Evolutionary conservation across 2,888 invertebrate genomes (phyloP), one percentile per base, ranked within the genome.

Genomic region (Laspeyria flexula): DNA sequence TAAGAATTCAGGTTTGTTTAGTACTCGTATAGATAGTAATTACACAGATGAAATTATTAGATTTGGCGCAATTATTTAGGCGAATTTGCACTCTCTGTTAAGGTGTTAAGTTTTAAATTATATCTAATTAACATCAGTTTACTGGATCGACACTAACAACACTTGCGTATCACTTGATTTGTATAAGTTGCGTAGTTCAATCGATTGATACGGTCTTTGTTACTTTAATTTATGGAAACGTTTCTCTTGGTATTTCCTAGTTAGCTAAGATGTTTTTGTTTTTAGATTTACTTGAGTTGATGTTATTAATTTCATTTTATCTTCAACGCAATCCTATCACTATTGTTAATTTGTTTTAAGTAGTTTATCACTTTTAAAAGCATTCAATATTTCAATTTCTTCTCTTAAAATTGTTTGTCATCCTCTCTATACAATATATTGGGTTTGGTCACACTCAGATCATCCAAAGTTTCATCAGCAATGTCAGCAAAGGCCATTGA

Each of bases 141-240:
- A 25, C 13, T 11, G 30, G 30, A 29, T 40, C 33, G 15, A 11
- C 38, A 6, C 5, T 21, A 25, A 35, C 11, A 45, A 38, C 39
- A 21, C 1, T 45, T 12, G 44, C 2, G 25, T 18, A 30, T 45
- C 29, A 33, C 29, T 15, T 12, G 35, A 31, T 18, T 31, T 40
- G 25, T 9, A 40, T 30, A 39, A 25, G 13, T 29, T 34, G 13
- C 12, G 34, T 15, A n/a, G 23, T 23, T 13, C 40, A 56, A 40
- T 52, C 37, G 41, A 46, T 58, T 43, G 27, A 46, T 21, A 49
- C 23, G 41, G 16, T 53, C n/a, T 46, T 52, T 46, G 11, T 42
- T 47, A 35, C 13, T 11, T 25, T 44, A n/a, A n/a, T n/a, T 12
- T 12, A 11, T 23, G 31, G 35, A 39, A 12, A 39, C 7, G 34